These are phyloP conservation scores for Cladopsammia gracilis DNA, from an alignment of 64 coral and sea anemone species.

Conservation along the genomic window DNA sequence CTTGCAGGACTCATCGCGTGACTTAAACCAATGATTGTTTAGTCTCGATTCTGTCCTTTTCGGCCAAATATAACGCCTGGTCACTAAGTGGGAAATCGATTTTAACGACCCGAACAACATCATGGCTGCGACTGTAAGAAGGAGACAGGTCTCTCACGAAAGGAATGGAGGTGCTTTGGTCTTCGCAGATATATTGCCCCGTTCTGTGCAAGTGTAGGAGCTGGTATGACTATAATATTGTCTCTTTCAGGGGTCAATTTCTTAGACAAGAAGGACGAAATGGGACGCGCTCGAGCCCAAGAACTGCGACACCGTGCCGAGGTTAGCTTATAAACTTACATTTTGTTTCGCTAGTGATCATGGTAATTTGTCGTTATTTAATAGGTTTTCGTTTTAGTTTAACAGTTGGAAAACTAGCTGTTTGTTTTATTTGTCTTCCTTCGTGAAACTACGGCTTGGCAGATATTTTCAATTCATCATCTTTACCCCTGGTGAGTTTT, in stretches of 20 bases:
- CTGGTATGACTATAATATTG: not conserved
- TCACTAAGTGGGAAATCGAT: not conserved
- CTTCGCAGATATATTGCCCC: not conserved
- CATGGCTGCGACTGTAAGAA: not conserved
- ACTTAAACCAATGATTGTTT: no score
- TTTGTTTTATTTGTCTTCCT: no score
- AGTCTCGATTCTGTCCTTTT: not conserved
- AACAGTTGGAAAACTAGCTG: no score
- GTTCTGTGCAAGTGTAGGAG: not conserved
- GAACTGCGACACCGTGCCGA: slow-evolving; percentile 67
- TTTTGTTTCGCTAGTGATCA: not conserved
- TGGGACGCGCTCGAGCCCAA: not conserved
- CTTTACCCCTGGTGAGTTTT: not conserved
- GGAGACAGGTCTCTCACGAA: not conserved
- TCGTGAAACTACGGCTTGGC: no score
- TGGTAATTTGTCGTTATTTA: not conserved
- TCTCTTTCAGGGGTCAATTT: slow-evolving; percentile 28
- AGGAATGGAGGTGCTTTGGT: slow-evolving; percentile 23
- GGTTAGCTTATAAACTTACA: not conserved
- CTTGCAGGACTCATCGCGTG: no score
- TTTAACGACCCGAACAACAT: not conserved
- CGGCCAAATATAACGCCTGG: not conserved
- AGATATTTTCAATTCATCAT: not conserved
- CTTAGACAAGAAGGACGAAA: slow-evolving; percentile 23
- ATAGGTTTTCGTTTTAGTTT: no score